Evolutionary conservation across 2,888 invertebrate genomes (phyloP).

Genomic region (Tipula unca): DNA sequence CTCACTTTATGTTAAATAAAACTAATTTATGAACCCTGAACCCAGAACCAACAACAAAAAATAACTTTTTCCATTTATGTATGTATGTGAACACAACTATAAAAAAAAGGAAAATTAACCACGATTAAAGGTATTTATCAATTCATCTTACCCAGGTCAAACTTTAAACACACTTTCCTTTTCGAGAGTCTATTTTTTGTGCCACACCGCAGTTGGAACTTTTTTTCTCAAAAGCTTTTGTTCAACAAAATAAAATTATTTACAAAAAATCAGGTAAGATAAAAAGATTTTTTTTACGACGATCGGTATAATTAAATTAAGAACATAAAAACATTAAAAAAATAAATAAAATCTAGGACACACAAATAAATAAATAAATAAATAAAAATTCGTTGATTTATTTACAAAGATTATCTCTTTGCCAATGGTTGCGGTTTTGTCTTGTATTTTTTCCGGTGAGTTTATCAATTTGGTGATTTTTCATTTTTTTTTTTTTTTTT

Average conservation of each 20-base stretch:
- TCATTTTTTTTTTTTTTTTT: background rate
- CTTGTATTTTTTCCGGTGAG: background rate
- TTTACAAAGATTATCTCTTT: background rate
- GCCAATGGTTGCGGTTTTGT: background rate
- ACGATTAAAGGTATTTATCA: background rate
- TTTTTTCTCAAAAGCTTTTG: background rate
- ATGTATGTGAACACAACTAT: too few species aligned
- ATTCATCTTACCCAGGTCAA: background rate
- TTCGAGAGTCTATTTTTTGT: background rate
- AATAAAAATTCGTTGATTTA: background rate
- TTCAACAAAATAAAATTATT: background rate
- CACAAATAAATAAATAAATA: background rate
- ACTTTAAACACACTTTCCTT: background rate
- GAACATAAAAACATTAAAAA: background rate
- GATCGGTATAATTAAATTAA: background rate
- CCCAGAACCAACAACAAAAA: too few species aligned
- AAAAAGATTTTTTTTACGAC: background rate
- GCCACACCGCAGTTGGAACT: background rate
- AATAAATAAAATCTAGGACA: background rate
- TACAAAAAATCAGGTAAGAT: background rate
- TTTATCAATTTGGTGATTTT: background rate
- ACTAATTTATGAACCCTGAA: too few species aligned
- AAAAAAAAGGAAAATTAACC: background rate
- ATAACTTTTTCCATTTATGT: too few species aligned
- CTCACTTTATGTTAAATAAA: too few species aligned